Evolutionary conservation across 2,797 vertebrate genomes (phyloP).

Genomic region (Coluber constrictor): DNA sequence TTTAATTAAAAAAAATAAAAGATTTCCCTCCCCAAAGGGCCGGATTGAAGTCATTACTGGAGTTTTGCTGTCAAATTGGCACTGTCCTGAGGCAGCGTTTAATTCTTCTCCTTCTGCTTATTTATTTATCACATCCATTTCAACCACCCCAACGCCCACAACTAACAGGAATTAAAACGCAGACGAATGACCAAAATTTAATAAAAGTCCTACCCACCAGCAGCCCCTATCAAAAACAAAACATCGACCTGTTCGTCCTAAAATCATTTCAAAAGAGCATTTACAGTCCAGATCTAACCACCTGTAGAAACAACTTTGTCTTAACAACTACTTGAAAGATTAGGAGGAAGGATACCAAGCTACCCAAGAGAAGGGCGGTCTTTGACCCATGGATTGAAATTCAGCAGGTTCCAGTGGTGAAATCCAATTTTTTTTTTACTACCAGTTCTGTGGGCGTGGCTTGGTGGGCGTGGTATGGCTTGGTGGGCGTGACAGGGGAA

Average conservation of each 20-base stretch:
- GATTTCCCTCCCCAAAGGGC: slow-evolving; percentile 63
- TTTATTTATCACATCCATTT: neutral
- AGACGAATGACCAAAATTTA: neutral
- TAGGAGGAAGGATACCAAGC: neutral
- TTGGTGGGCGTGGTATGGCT: no score
- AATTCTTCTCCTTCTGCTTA: neutral
- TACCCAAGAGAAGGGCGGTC: neutral
- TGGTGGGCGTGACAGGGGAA: no score
- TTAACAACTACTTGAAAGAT: neutral
- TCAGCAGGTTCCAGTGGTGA: no score
- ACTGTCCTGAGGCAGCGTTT: neutral
- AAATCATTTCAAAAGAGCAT: neutral
- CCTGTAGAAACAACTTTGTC: neutral
- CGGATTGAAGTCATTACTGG: slow-evolving; percentile 39
- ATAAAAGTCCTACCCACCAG: neutral
- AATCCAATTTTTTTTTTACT: no score
- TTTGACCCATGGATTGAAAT: neutral
- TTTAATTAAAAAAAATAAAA: slow-evolving; percentile 69
- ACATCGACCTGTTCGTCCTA: neutral
- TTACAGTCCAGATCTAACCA: neutral
- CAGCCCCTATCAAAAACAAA: neutral
- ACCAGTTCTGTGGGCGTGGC: no score
- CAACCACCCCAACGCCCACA: neutral
- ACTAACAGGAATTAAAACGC: neutral
- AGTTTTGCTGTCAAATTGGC: neutral